Evolutionary conservation across 2,113 vertebrate genomes (phyloP).

Genomic region (Cettia cetti): DNA sequence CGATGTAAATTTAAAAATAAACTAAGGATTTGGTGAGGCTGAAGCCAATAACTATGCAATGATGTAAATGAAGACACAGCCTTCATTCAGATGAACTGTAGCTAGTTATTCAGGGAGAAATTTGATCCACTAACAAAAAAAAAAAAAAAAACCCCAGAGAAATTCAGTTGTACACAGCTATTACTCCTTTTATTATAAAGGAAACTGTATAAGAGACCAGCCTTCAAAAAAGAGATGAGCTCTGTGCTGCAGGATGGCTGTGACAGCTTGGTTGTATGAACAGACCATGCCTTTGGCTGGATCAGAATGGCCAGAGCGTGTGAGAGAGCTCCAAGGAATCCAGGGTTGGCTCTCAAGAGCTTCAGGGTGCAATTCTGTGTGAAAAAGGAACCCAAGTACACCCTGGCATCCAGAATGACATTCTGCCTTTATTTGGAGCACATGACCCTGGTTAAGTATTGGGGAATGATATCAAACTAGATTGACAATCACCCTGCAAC

Average conservation of each 20-base stretch:
- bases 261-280: not conserved
- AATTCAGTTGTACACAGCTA: not conserved
- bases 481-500: not conserved
- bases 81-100: not conserved
- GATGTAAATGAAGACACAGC: not conserved
- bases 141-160: not conserved
- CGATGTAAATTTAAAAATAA: not conserved
- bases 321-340: not conserved
- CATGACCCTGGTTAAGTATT: not conserved
- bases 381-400: not conserved
- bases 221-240: not conserved
- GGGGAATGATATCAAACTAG: not conserved
- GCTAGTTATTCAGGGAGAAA: not conserved
- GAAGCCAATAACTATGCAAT: not conserved
- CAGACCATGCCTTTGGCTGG: not conserved
- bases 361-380: not conserved
- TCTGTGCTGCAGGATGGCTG: not conserved
- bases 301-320: not conserved
- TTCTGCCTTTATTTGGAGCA: not conserved
- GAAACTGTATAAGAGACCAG: not conserved
- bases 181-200: not conserved
- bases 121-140: not conserved
- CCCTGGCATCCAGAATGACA: not conserved
- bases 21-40: not conserved
- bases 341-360: fast-evolving